phyloP scores from a whole-genome alignment of 64 coral and sea anemone genomes.

The Astreopora myriophthalma region DNA sequence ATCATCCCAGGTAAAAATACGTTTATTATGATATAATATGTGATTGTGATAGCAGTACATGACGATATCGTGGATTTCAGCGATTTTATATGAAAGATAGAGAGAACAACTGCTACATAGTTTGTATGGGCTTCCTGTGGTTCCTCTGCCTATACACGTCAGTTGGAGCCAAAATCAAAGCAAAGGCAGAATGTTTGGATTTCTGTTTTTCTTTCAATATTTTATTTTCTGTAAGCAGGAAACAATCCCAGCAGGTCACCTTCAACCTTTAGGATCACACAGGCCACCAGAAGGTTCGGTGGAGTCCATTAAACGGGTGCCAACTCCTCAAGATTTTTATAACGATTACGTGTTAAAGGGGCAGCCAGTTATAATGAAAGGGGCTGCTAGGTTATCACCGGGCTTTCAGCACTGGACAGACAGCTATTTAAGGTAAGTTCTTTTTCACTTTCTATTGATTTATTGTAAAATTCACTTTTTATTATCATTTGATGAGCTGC shows the following conservation, averaged over 20 bases:
- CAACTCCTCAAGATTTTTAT: slow-evolving; percentile 60
- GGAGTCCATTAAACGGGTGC: slow-evolving; percentile 51
- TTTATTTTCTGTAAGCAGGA: slow-evolving; percentile 14
- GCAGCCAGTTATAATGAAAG: slow-evolving; percentile 84
- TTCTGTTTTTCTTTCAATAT: neutral
- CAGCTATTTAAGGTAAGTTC: slow-evolving; percentile 73
- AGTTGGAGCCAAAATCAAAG: too few relatives aligned
- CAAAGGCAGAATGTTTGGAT: neutral
- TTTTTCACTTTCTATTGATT: neutral
- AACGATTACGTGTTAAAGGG: slow-evolving; percentile 55
- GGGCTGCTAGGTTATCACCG: slow-evolving; percentile 74
- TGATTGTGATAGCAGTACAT: too few relatives aligned
- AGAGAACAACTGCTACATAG: too few relatives aligned
- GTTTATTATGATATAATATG: too few relatives aligned
- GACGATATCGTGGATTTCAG: too few relatives aligned
- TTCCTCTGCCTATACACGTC: too few relatives aligned
- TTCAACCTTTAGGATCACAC: slow-evolving; percentile 81
- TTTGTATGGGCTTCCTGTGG: too few relatives aligned
- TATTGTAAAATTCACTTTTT: too few relatives aligned
- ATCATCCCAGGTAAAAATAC: too few relatives aligned
- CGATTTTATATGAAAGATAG: too few relatives aligned
- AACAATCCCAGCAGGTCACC: slow-evolving; percentile 68
- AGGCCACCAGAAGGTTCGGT: slow-evolving; percentile 63
- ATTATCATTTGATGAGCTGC: neutral
- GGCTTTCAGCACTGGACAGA: slow-evolving; percentile 87